Base-by-base conservation (phyloP, 1,140 invertebrate species). In the Ganaspis sp. region DNA sequence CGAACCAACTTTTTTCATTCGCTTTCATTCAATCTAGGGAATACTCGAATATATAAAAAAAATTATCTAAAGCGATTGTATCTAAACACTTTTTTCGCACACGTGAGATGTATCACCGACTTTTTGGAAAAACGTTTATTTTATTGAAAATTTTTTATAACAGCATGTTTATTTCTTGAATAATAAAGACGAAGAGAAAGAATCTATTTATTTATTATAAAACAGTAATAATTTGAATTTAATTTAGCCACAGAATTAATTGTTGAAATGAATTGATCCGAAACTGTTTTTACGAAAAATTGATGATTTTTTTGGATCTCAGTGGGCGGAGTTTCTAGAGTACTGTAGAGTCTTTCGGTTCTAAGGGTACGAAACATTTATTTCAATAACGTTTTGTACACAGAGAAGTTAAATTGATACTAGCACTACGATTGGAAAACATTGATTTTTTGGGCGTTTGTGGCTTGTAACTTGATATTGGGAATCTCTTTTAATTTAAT, bases 381-480 rank as follows among this genome's bases (percentile, higher is more conserved):
- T 70, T 81, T 86, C 12, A 12, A 12, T 81, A 83, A 84, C 69
- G 70, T 84, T 88, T 85, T 88, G 84, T 90, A 88, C 87, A 90
- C 76, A 84, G 83, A 88, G 85, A 86, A 84, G 80, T 87, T 82
- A 82, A 84, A 83, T 87, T 64, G 80, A 0, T 58, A 85, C 85
- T 87, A 87, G 76, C 78, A 64, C 84, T 88, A 88, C 82, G 77
- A 89, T 88, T 90, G 87, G 88, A 90, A 90, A 90, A 89, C 86
- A 88, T 88, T 88, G 86, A 89, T 89, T 89, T 85, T 87, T 85
- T 73, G 81, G 84, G 81, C 82, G 79, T 78, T 69, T 19, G 84
- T 77, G 81, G 83, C 83, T 82, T 83, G 73, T 78, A 82, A 81
- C 87, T 84, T 84, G 82, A 85, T 82, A 84, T 85, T 82, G 83